These are phyloP conservation scores for Actenoides lindsayi DNA, from an alignment of 2,113 vertebrate species.

Conservation along the genomic window DNA sequence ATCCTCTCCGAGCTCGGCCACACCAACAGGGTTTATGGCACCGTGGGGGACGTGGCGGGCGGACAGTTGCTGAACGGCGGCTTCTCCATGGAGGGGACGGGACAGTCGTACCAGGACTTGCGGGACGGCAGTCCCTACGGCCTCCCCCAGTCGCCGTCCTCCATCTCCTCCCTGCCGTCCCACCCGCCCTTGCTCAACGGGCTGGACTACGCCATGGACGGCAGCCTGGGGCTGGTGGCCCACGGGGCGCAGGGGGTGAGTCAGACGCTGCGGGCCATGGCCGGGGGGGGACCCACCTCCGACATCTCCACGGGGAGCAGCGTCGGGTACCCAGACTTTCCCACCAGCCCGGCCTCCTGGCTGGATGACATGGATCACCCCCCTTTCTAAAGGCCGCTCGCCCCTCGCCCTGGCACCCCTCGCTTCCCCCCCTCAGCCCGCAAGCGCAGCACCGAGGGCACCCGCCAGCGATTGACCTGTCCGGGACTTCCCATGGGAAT, in stretches of 20 bases:
- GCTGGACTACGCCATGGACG: conserved; percentile 92
- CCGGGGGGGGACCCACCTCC: conserved; percentile 92
- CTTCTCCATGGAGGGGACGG: conserved; percentile 89
- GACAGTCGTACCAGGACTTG: conserved; percentile 93
- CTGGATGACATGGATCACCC: conserved; percentile 99
- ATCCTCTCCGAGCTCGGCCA: conserved; percentile 95
- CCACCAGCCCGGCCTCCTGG: conserved; percentile 98
- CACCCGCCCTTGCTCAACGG: conserved; percentile 93
- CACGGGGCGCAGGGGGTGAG: conserved; percentile 87
- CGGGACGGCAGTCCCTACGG: conserved; percentile 92
- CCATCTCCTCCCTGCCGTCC: conserved; percentile 91
- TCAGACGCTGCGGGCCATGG: conserved; percentile 92
- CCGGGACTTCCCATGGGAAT: background rate
- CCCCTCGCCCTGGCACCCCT: background rate
- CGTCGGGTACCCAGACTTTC: conserved; percentile 98
- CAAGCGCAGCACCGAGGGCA: background rate
- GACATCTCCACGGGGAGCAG: conserved; percentile 99
- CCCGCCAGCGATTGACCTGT: background rate
- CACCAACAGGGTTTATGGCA: conserved; percentile 88
- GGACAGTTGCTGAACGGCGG: conserved; percentile 87
- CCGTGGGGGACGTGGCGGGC: conserved; percentile 84
- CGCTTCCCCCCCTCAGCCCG: background rate
- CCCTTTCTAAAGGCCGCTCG: conserved; percentile 85
- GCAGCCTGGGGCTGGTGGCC: conserved; percentile 81
- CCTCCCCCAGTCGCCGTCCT: conserved; percentile 94